Percentiles rank a stretch among this genome's conserved stretches.
Evolutionary conservation across 1,140 invertebrate genomes (phyloP).

Genomic region (Trissolcus basalis): DNA sequence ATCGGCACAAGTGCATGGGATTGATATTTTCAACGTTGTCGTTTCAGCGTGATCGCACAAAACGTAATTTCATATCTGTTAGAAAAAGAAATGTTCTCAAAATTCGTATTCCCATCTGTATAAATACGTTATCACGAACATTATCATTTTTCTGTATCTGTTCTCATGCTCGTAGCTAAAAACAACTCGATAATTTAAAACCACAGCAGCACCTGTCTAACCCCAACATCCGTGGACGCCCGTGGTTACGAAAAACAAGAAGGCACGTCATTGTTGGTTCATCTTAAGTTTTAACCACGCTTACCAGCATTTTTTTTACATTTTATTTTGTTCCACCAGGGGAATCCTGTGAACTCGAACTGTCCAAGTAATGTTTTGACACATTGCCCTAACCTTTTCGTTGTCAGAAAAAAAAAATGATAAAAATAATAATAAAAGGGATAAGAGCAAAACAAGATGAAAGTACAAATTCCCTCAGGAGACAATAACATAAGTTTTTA

Average conservation of each 20-base stretch:
- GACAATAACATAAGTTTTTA: too few species aligned
- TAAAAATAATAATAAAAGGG: too few species aligned
- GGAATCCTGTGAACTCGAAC: too few species aligned
- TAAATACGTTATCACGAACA: conserved; percentile 16
- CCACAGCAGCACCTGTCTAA: conserved; percentile 54
- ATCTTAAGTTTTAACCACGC: conserved; percentile 44
- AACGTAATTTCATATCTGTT: too few species aligned
- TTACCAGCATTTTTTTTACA: conserved; percentile 39
- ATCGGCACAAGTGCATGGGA: neutral
- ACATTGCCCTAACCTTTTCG: too few species aligned
- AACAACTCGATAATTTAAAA: conserved; percentile 58
- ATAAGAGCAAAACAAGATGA: too few species aligned
- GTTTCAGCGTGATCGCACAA: too few species aligned
- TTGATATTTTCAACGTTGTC: conserved; percentile 21
- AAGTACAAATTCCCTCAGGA: too few species aligned
- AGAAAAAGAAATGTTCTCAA: neutral
- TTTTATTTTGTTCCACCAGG: conserved; percentile 46
- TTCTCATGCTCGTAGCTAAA: conserved; percentile 38
- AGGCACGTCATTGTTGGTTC: conserved; percentile 47
- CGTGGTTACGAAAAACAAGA: conserved; percentile 57
- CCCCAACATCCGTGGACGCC: conserved; percentile 50
- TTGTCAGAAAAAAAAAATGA: too few species aligned
- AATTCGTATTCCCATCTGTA: conserved; percentile 35
- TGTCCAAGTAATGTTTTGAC: too few species aligned
- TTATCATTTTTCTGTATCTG: conserved; percentile 52